Percentiles rank a stretch among this genome's conserved stretches.
Conservation (phyloP, 2,888 invertebrate genomes). For the Germaria angustata region DNA sequence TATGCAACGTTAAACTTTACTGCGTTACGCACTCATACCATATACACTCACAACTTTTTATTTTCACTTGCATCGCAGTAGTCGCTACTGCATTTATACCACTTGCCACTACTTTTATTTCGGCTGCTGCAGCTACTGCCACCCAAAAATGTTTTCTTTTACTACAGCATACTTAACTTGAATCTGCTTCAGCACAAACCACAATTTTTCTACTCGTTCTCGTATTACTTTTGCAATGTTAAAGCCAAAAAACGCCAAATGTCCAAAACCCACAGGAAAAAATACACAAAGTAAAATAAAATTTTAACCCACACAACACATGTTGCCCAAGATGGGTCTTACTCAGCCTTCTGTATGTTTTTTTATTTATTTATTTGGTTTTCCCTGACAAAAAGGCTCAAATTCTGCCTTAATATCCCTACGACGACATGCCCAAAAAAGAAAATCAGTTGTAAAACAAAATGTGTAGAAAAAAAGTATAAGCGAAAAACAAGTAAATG, state of each 20-base stretch:
- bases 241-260: slow-evolving; percentile 33
- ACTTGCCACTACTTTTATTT: slow-evolving; percentile 26
- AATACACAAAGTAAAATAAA: slow-evolving; percentile 23
- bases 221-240: slow-evolving; percentile 18
- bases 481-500: slow-evolving; percentile 60
- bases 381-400: slow-evolving; percentile 53
- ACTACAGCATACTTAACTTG: slow-evolving; percentile 39
- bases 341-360: slow-evolving; percentile 44
- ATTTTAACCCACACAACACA: slow-evolving; percentile 47
- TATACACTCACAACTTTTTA: background rate
- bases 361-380: slow-evolving; percentile 1
- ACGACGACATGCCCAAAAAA: slow-evolving; percentile 51
- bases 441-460: slow-evolving; percentile 32
- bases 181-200: slow-evolving; percentile 37
- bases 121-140: slow-evolving; percentile 13
- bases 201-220: slow-evolving; percentile 31
- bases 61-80: slow-evolving; percentile 39
- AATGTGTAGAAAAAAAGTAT: slow-evolving; percentile 45
- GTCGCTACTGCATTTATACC: slow-evolving; percentile 34
- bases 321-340: slow-evolving; percentile 49
- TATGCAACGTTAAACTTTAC: slow-evolving; percentile 46
- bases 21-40: slow-evolving; percentile 65
- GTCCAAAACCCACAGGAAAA: slow-evolving; percentile 46
- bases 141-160: slow-evolving; percentile 46
- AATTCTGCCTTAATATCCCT: slow-evolving; percentile 66